Conservation (phyloP, 2,113 vertebrate species). For the Thamnophis sirtalis region DNA sequence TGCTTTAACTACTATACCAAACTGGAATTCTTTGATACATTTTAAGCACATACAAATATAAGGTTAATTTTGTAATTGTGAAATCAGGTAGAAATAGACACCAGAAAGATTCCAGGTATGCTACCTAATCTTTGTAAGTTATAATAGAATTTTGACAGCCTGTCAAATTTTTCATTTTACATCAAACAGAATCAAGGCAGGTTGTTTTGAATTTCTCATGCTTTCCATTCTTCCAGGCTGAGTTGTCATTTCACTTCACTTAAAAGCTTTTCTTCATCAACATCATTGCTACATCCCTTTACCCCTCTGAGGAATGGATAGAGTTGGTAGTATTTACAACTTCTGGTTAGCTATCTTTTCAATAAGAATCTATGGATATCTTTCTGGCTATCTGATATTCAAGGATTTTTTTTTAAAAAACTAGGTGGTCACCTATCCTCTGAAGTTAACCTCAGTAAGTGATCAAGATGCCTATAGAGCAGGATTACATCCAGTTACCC, state of each 20-base stretch:
- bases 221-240: not conserved
- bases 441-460: constrained; percentile 70
- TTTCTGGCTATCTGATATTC: not conserved
- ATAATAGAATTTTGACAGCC: not conserved
- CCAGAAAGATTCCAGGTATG: not conserved
- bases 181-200: not conserved
- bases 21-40: not conserved
- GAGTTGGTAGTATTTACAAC: not conserved
- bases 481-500: constrained; percentile 78
- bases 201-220: not conserved
- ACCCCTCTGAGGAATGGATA: not conserved
- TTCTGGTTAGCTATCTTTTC: not conserved
- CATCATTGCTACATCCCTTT: not conserved
- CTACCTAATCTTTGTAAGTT: not conserved
- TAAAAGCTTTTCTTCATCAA: not conserved
- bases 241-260: not conserved
- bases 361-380: not conserved
- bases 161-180: not conserved
- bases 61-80: not conserved
- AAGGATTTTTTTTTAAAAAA: constrained; percentile 21
- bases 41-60: not conserved
- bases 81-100: not conserved
- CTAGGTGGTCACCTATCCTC: constrained; percentile 67
- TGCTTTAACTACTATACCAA: not conserved
- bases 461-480: constrained; percentile 74